Base-by-base conservation (phyloP, 1,140 invertebrate species). In the Hermetia illucens region DNA sequence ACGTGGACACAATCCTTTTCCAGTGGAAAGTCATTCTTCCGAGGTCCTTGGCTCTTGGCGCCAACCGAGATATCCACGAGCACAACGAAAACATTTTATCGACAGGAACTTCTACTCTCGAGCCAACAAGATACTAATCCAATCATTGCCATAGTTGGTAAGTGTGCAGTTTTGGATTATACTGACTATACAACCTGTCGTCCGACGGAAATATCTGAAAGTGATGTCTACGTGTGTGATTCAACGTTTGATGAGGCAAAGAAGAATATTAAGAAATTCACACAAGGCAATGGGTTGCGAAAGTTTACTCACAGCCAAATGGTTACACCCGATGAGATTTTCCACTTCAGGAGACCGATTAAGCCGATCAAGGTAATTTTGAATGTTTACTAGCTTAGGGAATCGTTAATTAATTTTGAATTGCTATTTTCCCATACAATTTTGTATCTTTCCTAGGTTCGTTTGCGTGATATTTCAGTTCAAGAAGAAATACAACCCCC, bases 211-310 rank as follows among this genome's bases (percentile, higher is more conserved):
- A 82, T 96, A 44, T 64, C 79, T 2, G 95, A 98, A 62, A 71
- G 74, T 36, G 91, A 98, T 64, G 74, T 97, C 4, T 98, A 77
- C 55, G 77, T 98, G 15, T 96, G 91, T 61, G 91, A 96, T 62
- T 89, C 81, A 1, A 71, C 87, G 36, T 97, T 95, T 53, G 84
- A 93, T 52, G 91, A 96, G 61, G 71, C 77, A 13, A 87, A 85
- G 50, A 77, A 82, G 43, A 68, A 82, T 29, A 74, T 89, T 10
- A 70, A 74, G 25, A 86, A 88, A 54, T 61, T 90, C 1, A 67
- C 70, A 35, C 69, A 70, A 12, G 65, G 66, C 31, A 73, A 79
- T 13, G 82, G 79, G 4, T 58, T 88, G 32, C 77, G 90, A 59
- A 91, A 88, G 60, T 89, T 83, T 48, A 73, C 75, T 37, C 80